These are phyloP conservation scores for Protophormia terraenovae DNA, from an alignment of 2,888 invertebrate species.

Conservation along the genomic window DNA sequence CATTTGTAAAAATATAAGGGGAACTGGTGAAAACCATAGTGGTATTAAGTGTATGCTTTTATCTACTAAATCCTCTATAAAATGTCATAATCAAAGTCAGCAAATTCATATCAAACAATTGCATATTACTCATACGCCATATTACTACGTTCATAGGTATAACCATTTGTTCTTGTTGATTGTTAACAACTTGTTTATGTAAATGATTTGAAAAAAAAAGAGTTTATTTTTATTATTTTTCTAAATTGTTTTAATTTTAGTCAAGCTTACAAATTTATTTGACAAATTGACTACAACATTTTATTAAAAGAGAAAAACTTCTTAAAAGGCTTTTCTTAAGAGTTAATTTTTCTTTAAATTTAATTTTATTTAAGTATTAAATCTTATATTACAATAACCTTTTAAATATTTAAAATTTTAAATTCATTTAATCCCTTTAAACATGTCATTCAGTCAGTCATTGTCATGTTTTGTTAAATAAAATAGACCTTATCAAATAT, in stretches of 20 bases:
- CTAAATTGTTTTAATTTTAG: not conserved
- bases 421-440: not conserved
- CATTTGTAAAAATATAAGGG: not conserved
- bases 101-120: not conserved
- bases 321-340: not conserved
- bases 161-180: not conserved
- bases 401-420: not conserved
- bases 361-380: not conserved
- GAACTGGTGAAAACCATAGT: not conserved
- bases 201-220: not conserved
- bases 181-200: not conserved
- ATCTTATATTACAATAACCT: not conserved
- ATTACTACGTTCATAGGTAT: not conserved
- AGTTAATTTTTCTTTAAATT: not conserved
- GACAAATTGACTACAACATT: not conserved
- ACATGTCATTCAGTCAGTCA: not conserved
- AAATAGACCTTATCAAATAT: not conserved
- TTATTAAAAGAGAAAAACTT: not conserved
- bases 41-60: constrained; percentile 5
- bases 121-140: not conserved
- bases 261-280: not conserved
- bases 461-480: not conserved
- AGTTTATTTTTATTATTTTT: not conserved
- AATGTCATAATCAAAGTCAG: constrained; percentile 27
- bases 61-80: not conserved